Percentiles rank a stretch among this genome's conserved stretches.
phyloP scores from a whole-genome alignment of 1,140 invertebrate species.

The Drosophila equinoxialis region DNA sequence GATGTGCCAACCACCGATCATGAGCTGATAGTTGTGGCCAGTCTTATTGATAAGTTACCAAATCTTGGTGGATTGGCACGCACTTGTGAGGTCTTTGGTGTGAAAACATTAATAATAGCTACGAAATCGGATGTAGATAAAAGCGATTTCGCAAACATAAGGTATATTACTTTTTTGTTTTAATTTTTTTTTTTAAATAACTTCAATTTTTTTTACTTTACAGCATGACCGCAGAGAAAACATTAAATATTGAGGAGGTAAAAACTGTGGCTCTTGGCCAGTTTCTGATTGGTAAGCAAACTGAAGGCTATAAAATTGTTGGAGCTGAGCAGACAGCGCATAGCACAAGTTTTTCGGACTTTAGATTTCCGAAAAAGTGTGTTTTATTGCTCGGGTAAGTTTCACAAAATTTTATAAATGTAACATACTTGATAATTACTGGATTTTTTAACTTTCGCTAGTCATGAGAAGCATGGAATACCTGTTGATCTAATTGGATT shows the following conservation, averaged over 20 bases:
- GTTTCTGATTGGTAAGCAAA: slow-evolving; percentile 89
- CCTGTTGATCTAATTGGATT: slow-evolving; percentile 93
- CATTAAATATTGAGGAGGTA: slow-evolving; percentile 92
- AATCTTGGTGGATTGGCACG: slow-evolving; percentile 96
- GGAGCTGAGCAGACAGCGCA: slow-evolving; percentile 96
- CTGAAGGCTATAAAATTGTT: slow-evolving; percentile 90
- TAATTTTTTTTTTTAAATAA: not conserved
- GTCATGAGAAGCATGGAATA: slow-evolving; percentile 96
- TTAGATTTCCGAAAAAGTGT: slow-evolving; percentile 91
- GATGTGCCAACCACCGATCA: not conserved
- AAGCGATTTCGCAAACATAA: slow-evolving; percentile 91
- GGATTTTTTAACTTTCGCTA: slow-evolving; percentile 82
- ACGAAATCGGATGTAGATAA: slow-evolving; percentile 88
- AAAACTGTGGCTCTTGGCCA: slow-evolving; percentile 85
- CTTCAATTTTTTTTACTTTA: slow-evolving; percentile 35
- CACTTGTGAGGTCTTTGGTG: slow-evolving; percentile 96
- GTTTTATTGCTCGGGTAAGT: slow-evolving; percentile 93
- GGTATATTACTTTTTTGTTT: slow-evolving; percentile 77
- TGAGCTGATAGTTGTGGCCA: slow-evolving; percentile 91
- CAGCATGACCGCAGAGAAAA: slow-evolving; percentile 95
- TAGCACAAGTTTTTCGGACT: slow-evolving; percentile 89
- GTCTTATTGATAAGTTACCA: slow-evolving; percentile 91
- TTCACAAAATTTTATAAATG: not conserved
- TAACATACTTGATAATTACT: not conserved
- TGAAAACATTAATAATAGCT: slow-evolving; percentile 89